A percentile compares a stretch with the other conserved stretches of the same genome.
Conservation (phyloP, 1,140 invertebrate species). For the Pseudachorutes palmiensis region DNA sequence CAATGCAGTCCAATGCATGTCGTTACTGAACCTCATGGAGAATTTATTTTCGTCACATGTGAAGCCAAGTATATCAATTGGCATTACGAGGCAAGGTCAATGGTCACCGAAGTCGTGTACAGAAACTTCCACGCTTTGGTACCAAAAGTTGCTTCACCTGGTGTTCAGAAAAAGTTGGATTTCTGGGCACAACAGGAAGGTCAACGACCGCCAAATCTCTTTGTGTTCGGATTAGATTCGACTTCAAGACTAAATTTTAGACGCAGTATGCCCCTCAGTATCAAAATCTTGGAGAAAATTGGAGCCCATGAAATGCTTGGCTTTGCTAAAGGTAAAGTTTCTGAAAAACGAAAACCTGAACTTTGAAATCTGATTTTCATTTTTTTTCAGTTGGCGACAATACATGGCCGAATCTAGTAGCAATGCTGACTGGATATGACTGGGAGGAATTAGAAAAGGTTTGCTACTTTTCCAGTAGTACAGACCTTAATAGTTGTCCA, state of each 20-base stretch:
- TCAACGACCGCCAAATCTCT: constrained; percentile 16
- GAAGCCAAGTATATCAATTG: background rate
- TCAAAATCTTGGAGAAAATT: constrained; percentile 46
- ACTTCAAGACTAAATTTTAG: constrained; percentile 76
- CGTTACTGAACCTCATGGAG: background rate
- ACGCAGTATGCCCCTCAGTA: constrained; percentile 67
- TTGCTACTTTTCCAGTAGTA: background rate
- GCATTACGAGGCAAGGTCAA: background rate
- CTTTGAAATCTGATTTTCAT: background rate
- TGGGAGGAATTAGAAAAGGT: background rate
- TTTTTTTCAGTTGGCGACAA: constrained; percentile 39
- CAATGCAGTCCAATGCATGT: background rate
- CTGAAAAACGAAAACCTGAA: background rate
- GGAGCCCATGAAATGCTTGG: constrained; percentile 39
- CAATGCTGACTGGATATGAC: constrained; percentile 30
- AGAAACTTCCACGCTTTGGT: constrained; percentile 18
- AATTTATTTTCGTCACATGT: constrained; percentile 17
- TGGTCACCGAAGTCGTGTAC: constrained; percentile 16
- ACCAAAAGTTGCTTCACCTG: background rate
- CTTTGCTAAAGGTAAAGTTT: constrained; percentile 35
- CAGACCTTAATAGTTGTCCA: constrained; percentile 41
- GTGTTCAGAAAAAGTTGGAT: constrained; percentile 1
- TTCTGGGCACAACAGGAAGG: constrained; percentile 5
- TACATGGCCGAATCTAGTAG: constrained; percentile 42
- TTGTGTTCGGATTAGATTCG: constrained; percentile 67